phyloP scores from a whole-genome alignment of 2,888 invertebrate species.

The Callyntrura sp. region DNA sequence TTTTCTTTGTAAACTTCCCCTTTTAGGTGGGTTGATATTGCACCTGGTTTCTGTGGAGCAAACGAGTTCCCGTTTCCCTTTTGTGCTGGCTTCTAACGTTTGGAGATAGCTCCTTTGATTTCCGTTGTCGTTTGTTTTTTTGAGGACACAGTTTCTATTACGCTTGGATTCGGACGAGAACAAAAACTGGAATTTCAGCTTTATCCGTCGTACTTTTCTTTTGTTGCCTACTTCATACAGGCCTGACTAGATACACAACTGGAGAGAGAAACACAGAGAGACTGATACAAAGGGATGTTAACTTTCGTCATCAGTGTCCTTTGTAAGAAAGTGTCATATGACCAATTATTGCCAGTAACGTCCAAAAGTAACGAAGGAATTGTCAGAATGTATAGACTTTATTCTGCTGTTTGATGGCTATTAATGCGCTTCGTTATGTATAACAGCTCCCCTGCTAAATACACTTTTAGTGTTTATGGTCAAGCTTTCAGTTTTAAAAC shows the following conservation, averaged over 20 bases:
- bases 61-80: slow-evolving; percentile 25
- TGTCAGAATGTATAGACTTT: slow-evolving; percentile 39
- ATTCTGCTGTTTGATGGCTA: too few relatives aligned
- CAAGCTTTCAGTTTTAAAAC: background rate
- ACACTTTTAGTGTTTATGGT: background rate
- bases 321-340: slow-evolving; percentile 74
- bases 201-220: background rate
- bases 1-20: slow-evolving; percentile 2
- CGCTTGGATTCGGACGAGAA: slow-evolving; percentile 67
- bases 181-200: too few relatives aligned
- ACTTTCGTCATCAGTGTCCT: slow-evolving; percentile 36
- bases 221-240: slow-evolving; percentile 35
- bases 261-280: slow-evolving; percentile 10
- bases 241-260: slow-evolving; percentile 61
- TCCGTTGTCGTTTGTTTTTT: slow-evolving; percentile 32
- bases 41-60: slow-evolving; percentile 38
- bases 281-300: background rate
- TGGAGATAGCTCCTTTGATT: slow-evolving; percentile 54
- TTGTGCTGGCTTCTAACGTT: slow-evolving; percentile 53
- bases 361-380: slow-evolving; percentile 71
- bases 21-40: background rate
- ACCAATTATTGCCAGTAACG: slow-evolving; percentile 73
- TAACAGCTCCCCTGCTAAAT: background rate
- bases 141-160: slow-evolving; percentile 14
- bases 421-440: too few relatives aligned